These are phyloP conservation scores for Mystacides longicornis DNA, from an alignment of 2,888 invertebrate species.

Conservation along the genomic window DNA sequence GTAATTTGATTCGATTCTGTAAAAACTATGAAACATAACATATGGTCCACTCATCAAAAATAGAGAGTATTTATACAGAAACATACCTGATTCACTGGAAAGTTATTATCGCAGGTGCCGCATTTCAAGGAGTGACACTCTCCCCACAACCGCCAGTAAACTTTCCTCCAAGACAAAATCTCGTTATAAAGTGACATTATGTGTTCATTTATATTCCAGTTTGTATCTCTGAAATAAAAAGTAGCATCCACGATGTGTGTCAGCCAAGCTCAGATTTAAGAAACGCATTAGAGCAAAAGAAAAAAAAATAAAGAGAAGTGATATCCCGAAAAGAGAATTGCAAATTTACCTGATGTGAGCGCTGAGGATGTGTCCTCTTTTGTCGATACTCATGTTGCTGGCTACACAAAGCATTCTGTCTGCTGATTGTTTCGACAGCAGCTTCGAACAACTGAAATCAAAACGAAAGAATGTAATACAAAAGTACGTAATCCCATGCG, in stretches of 20 bases:
- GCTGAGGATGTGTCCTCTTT: conserved; percentile 64
- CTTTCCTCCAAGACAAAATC: conserved; percentile 80
- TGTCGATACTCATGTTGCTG: conserved; percentile 63
- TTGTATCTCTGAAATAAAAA: conserved; percentile 52
- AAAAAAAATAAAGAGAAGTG: no score
- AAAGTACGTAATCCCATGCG: background rate
- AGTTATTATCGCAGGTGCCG: conserved; percentile 67
- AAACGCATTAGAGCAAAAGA: background rate
- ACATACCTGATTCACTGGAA: conserved; percentile 59
- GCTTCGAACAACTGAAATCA: conserved; percentile 56
- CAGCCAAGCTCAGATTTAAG: background rate
- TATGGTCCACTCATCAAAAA: background rate
- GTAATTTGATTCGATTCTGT: background rate
- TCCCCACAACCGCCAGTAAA: conserved; percentile 93
- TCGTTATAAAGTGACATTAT: conserved; percentile 68
- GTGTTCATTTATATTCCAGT: conserved; percentile 78
- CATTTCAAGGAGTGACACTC: conserved; percentile 83
- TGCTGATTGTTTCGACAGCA: conserved; percentile 62
- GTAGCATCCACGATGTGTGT: background rate
- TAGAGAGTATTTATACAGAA: conserved; percentile 5
- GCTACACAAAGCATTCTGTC: conserved; percentile 66
- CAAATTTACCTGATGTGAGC: conserved; percentile 57
- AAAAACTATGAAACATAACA: no score
- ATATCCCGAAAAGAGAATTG: background rate
- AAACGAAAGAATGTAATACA: background rate